Evolutionary conservation across 1,140 invertebrate genomes (phyloP), one percentile per base, ranked within the genome.

Genomic region (Solenopsis invicta): DNA sequence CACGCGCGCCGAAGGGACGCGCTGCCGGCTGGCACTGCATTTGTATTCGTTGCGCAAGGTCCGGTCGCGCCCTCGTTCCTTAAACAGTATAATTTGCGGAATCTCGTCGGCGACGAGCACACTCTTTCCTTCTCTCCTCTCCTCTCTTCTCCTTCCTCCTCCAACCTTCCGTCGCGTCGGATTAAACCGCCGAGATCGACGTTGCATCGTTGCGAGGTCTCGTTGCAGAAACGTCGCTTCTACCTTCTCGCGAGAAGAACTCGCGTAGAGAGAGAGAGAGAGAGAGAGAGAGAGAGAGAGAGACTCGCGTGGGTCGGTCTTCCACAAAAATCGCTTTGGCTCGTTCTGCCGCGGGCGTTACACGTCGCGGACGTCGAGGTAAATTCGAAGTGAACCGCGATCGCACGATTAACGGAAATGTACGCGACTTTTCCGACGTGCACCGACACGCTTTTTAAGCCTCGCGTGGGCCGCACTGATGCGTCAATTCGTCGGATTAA

Each of bases 1-100:
- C 86, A 88, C 86, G 84, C 78, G 84, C 81, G 78, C n/a, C 74
- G 37, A 88, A 90, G 86, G 89, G 89, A 88, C 86, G 72, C 75
- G 82, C 59, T 74, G 85, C 48, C 76, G 50, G 89, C 86, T 86
- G 66, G 52, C 69, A 52, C 52, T 72, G 77, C 89, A 90, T 90
- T 91, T 90, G 89, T 90, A 90, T 91, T 91, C 89, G 89, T 91
- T 91, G 88, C 77, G 89, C 84, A 88, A 90, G 86, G 84, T 91
- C 89, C 61, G 90, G 82, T 90, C 90, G 89, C 85, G 89, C 86
- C 88, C 88, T 85, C 89, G 74, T 90, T 90, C 76, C 86, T 87
- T 86, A 81, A 85, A 80, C 88, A 66, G 88, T 90, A 87, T 82
- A 87, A 89, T 90, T 89, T 87, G 72, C 74, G 75, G 72, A 78